These are phyloP conservation scores for Limnothrissa miodon DNA, from an alignment of 2,113 vertebrate species.

Conservation along the genomic window DNA sequence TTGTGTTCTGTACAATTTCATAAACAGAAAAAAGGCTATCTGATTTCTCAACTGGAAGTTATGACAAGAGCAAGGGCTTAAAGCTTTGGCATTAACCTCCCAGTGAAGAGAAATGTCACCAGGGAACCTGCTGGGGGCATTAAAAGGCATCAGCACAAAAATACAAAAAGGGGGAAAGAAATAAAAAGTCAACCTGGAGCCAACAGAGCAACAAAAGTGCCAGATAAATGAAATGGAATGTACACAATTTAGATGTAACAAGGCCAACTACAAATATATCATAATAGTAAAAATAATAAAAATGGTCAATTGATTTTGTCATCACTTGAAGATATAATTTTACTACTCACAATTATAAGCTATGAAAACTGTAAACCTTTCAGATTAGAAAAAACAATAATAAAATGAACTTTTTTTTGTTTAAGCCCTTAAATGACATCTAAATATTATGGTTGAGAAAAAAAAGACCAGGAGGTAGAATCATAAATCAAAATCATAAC, in stretches of 20 bases:
- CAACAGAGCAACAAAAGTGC: constrained; percentile 21
- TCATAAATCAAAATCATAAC: constrained; percentile 75
- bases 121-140: constrained; percentile 6
- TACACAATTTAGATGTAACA: constrained; percentile 8
- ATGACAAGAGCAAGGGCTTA: constrained; percentile 32
- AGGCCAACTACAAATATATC: not conserved
- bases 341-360: constrained; percentile 37
- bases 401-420: constrained; percentile 70
- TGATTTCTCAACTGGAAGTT: not conserved
- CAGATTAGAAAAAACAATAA: constrained; percentile 73
- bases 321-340: constrained; percentile 34
- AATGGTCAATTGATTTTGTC: constrained; percentile 37
- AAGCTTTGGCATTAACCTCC: constrained; percentile 43
- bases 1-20: constrained; percentile 28
- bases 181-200: not conserved
- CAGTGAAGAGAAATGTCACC: not conserved
- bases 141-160: constrained; percentile 26
- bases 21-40: constrained; percentile 11
- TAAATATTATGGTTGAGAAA: constrained; percentile 75
- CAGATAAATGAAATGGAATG: constrained; percentile 39
- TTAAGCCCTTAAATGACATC: constrained; percentile 83
- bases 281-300: constrained; percentile 14
- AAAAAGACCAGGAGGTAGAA: constrained; percentile 83
- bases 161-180: constrained; percentile 6
- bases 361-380: constrained; percentile 63